These are phyloP conservation scores for Brachionus plicatilis DNA, from an alignment of 1,140 invertebrate species.

Conservation along the genomic window DNA sequence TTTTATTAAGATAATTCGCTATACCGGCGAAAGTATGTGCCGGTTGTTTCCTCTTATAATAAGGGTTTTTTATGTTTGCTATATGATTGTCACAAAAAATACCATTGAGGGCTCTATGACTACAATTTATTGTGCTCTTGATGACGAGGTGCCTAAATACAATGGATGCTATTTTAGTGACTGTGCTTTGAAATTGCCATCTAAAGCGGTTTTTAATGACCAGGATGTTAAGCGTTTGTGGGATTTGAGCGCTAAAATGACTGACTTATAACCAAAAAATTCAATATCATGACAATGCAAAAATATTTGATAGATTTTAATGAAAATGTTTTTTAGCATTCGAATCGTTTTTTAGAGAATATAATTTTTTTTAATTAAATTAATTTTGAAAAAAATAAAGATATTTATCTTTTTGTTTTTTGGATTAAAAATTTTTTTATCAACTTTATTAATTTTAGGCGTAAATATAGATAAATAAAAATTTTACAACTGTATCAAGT, in stretches of 20 bases:
- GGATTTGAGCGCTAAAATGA: background rate
- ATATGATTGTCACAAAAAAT: constrained; percentile 51
- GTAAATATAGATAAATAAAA: too few species aligned
- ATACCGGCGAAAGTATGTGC: constrained; percentile 25
- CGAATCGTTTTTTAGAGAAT: background rate
- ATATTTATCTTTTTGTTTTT: background rate
- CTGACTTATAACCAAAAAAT: background rate
- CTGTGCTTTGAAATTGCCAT: background rate
- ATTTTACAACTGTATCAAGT: too few species aligned
- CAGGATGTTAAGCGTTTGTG: constrained; percentile 2
- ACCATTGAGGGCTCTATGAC: constrained; percentile 56
- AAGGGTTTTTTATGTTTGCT: constrained; percentile 41
- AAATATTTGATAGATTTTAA: background rate
- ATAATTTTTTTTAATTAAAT: background rate
- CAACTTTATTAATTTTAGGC: too few species aligned
- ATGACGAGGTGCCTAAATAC: constrained; percentile 67
- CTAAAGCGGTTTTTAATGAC: background rate
- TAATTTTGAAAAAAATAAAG: background rate
- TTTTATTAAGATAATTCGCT: constrained; percentile 43
- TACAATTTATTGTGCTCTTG: constrained; percentile 54
- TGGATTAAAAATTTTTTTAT: background rate
- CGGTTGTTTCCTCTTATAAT: background rate
- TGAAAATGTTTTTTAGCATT: constrained; percentile 1
- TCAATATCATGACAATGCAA: background rate
- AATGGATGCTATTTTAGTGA: constrained; percentile 58